phyloP scores from a whole-genome alignment of 2,113 vertebrate genomes.

The Anseranas semipalmata region DNA sequence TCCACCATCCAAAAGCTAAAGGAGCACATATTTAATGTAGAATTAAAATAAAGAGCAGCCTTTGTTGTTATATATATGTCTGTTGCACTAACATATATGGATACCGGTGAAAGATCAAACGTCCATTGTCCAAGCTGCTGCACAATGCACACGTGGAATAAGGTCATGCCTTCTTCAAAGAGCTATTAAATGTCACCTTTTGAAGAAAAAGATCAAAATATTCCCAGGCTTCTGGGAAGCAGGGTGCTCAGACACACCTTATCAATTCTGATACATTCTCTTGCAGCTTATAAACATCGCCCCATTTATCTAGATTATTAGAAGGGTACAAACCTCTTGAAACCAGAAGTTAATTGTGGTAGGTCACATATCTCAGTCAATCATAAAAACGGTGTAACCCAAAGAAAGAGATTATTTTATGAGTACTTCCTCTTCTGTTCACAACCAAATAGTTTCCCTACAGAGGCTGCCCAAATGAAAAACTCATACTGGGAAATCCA shows the following conservation, averaged over 20 bases:
- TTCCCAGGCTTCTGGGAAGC: not conserved
- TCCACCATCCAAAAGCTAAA: not conserved
- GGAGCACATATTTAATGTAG: not conserved
- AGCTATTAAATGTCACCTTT: not conserved
- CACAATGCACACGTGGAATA: not conserved
- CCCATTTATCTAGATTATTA: not conserved
- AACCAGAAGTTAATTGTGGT: not conserved
- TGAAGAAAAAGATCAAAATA: not conserved
- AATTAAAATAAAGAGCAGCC: not conserved
- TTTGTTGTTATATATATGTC: not conserved
- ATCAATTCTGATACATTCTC: not conserved
- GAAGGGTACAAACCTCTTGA: not conserved
- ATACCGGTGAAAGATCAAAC: not conserved
- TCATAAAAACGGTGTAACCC: not conserved
- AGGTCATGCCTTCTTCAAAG: not conserved
- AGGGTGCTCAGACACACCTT: not conserved
- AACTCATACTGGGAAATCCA: not conserved
- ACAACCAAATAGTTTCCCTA: not conserved
- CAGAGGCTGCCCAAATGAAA: not conserved
- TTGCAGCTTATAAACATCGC: not conserved
- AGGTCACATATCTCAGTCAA: not conserved
- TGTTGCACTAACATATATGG: not conserved
- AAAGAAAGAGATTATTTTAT: not conserved
- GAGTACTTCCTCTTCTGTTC: not conserved
- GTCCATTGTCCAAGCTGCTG: not conserved